Evolutionary conservation across 2,113 vertebrate species (phyloP).

Genomic region (Saimiri boliviensis): DNA sequence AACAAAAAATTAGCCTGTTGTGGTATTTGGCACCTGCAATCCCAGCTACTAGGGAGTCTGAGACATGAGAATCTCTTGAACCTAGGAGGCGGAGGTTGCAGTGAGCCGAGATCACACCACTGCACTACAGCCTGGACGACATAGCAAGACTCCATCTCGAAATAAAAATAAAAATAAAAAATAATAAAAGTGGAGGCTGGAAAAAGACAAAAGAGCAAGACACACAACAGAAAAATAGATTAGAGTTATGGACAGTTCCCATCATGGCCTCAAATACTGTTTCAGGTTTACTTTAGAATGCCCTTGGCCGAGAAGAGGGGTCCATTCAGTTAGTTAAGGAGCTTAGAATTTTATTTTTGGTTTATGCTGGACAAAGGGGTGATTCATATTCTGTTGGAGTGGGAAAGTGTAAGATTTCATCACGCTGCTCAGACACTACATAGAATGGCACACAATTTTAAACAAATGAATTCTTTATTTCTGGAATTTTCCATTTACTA

Average conservation of each 20-base stretch:
- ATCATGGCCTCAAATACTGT: too few species aligned
- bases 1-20: neutral
- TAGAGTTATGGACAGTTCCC: neutral
- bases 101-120: neutral
- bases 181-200: neutral
- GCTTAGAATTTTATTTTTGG: too few species aligned
- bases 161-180: neutral
- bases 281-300: too few species aligned
- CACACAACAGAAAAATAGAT: neutral
- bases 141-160: neutral
- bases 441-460: neutral
- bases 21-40: neutral
- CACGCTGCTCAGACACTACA: neutral
- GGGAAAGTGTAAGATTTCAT: neutral
- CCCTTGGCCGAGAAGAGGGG: too few species aligned
- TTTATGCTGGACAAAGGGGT: neutral
- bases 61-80: neutral
- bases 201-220: neutral
- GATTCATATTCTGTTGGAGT: neutral
- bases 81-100: neutral
- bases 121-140: neutral
- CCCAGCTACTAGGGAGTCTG: neutral
- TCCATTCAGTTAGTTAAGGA: too few species aligned
- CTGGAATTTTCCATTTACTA: neutral
- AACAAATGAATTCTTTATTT: neutral